phyloP scores from a whole-genome alignment of 2,797 vertebrate genomes.

The Parauchenoglanis punctatus region DNA sequence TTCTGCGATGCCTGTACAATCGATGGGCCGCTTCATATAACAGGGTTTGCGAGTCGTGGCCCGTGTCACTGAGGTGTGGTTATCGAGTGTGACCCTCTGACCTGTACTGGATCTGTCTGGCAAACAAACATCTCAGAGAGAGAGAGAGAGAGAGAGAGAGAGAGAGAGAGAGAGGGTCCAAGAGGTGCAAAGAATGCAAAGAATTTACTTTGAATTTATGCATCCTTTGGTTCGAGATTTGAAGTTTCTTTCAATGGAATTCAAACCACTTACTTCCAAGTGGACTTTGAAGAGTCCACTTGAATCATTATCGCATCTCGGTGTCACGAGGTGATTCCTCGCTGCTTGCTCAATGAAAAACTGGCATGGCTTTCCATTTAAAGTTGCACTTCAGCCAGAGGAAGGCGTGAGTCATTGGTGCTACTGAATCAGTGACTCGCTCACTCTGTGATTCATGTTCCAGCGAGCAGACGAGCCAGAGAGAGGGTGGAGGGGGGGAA shows the following conservation, averaged over 20 bases:
- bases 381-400: not conserved
- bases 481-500: rapidly evolving
- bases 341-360: not conserved
- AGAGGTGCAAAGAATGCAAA: not conserved
- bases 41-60: not conserved
- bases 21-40: not conserved
- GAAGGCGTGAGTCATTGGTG: constrained; percentile 16
- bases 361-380: not conserved
- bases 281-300: too few relatives aligned
- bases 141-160: not conserved
- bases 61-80: not conserved
- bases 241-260: not conserved
- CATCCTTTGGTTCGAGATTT: not conserved
- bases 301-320: too few relatives aligned
- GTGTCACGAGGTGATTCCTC: not conserved
- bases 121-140: not conserved
- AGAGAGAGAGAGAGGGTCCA: not conserved
- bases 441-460: constrained; percentile 8
- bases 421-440: not conserved
- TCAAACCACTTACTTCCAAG: too few relatives aligned
- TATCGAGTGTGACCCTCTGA: not conserved
- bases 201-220: not conserved
- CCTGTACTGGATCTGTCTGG: not conserved
- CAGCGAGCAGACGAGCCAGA: not conserved
- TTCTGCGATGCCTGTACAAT: not conserved